Conservation (phyloP, 2,113 vertebrate species). For the Catharus bicknelli region DNA sequence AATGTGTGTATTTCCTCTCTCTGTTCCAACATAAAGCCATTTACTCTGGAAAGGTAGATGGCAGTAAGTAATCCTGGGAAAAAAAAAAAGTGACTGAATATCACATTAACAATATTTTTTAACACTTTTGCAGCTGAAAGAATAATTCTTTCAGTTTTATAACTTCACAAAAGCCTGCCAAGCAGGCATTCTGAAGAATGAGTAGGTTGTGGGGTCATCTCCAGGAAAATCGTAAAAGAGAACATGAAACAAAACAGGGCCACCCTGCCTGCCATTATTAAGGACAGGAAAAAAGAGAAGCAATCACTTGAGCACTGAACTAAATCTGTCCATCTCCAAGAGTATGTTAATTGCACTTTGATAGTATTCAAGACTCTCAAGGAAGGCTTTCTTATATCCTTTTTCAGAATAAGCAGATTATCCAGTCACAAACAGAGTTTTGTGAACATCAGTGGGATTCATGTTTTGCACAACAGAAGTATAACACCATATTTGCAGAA, state of each 20-base stretch:
- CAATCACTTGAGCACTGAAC: not conserved
- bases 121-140: slow-evolving; percentile 21
- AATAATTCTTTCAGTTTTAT: slow-evolving; percentile 24
- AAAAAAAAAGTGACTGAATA: not conserved
- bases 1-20: slow-evolving; percentile 96
- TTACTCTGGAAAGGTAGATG: slow-evolving; percentile 99
- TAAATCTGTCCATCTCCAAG: not conserved
- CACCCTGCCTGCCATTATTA: not conserved
- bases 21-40: slow-evolving; percentile 98
- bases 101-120: not conserved
- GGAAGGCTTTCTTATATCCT: not conserved
- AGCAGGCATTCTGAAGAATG: not conserved
- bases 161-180: not conserved
- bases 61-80: slow-evolving; percentile 93
- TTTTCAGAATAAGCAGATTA: not conserved
- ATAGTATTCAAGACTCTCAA: not conserved
- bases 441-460: not conserved
- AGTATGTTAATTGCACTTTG: not conserved
- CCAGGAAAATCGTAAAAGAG: not conserved
- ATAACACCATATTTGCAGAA: not conserved
- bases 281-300: not conserved
- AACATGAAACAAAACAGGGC: not conserved
- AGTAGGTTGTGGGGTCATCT: not conserved
- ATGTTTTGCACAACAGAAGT: not conserved
- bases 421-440: not conserved